Conservation (phyloP, 2,797 vertebrate species). For the Manis pentadactyla region DNA sequence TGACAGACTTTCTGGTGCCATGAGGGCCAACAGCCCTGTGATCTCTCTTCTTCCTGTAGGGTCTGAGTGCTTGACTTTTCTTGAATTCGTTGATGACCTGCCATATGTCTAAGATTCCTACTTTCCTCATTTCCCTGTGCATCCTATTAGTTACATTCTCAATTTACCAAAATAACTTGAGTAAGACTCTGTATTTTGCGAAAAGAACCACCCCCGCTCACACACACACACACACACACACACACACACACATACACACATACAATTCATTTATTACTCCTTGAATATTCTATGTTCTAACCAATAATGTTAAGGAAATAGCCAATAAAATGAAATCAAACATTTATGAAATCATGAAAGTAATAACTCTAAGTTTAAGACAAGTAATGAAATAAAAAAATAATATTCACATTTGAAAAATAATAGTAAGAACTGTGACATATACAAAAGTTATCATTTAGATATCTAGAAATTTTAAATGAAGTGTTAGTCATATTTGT, state of each 20-base stretch:
- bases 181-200: neutral
- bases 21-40: neutral
- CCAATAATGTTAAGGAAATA: neutral
- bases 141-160: neutral
- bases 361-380: neutral
- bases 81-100: neutral
- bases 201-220: neutral
- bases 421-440: neutral
- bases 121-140: neutral
- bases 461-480: constrained; percentile 19
- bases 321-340: neutral
- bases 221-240: no score
- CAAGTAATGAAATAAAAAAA: neutral
- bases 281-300: neutral
- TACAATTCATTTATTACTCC: neutral
- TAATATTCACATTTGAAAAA: neutral
- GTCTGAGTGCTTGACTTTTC: neutral
- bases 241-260: no score
- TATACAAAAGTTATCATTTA: neutral
- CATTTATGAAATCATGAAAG: neutral
- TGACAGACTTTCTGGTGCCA: neutral
- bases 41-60: neutral
- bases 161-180: neutral
- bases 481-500: neutral
- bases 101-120: neutral